These are phyloP conservation scores for Macrotrachela quadricornifera DNA, from an alignment of 1,140 invertebrate genomes.

Conservation along the genomic window DNA sequence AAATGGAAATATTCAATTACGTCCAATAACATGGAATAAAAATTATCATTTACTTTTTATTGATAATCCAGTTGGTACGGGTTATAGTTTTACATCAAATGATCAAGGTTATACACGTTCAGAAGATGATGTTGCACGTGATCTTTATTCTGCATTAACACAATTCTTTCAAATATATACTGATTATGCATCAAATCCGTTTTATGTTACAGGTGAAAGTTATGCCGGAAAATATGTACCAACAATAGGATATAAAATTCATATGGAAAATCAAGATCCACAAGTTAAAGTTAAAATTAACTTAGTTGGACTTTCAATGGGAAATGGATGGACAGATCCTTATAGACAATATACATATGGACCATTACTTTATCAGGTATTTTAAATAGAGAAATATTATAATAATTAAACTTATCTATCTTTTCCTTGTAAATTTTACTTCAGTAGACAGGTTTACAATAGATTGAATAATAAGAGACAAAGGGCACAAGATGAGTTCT, in stretches of 20 bases:
- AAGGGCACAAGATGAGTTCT: too few species aligned
- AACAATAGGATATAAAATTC: constrained; percentile 48
- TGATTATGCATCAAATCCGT: constrained; percentile 20
- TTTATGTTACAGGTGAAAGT: constrained; percentile 30
- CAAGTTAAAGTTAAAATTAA: constrained; percentile 18
- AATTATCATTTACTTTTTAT: constrained; percentile 55
- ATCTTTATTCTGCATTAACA: constrained; percentile 25
- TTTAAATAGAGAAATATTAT: not conserved
- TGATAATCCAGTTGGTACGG: constrained; percentile 46
- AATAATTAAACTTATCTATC: not conserved
- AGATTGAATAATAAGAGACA: too few species aligned
- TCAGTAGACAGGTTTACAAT: too few species aligned
- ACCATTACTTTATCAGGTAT: not conserved
- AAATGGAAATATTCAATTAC: constrained; percentile 17
- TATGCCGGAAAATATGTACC: constrained; percentile 46
- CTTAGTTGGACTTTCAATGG: constrained; percentile 45
- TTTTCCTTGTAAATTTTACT: too few species aligned
- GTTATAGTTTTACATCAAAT: constrained; percentile 22
- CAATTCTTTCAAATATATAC: constrained; percentile 30
- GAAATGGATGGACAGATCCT: constrained; percentile 61
- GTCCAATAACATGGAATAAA: constrained; percentile 45
- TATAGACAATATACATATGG: constrained; percentile 17
- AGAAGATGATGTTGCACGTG: constrained; percentile 27
- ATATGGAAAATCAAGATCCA: constrained; percentile 32
- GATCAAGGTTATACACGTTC: constrained; percentile 23